phyloP scores from a whole-genome alignment of 2,797 vertebrate genomes.

The Tokudaia muenninki region DNA sequence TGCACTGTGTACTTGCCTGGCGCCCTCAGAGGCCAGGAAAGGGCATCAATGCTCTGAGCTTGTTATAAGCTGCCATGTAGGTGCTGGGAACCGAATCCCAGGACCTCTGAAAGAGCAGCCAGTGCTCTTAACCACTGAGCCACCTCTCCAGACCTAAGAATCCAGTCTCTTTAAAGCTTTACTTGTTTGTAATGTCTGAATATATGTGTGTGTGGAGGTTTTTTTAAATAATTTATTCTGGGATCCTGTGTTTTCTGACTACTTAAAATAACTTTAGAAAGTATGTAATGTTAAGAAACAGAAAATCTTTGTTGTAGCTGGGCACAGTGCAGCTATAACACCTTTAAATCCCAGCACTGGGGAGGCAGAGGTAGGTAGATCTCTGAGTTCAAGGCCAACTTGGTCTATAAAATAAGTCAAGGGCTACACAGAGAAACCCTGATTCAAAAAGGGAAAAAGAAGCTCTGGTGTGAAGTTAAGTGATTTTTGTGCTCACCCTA shows the following conservation, averaged over 20 bases:
- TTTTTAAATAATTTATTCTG: background rate
- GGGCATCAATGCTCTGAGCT: background rate
- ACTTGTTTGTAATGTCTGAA: background rate
- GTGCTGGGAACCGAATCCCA: no score
- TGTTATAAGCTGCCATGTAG: background rate
- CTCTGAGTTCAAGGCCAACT: background rate
- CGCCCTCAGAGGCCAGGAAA: background rate
- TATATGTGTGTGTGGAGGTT: background rate
- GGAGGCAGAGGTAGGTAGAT: background rate
- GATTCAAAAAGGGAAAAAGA: background rate
- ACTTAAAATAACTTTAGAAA: background rate
- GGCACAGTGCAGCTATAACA: background rate
- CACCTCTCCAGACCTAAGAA: background rate
- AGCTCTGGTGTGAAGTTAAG: background rate
- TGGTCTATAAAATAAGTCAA: background rate
- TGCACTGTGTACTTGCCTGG: background rate
- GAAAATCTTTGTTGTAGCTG: background rate
- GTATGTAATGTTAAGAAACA: background rate
- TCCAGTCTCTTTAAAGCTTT: background rate
- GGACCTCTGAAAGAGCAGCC: background rate
- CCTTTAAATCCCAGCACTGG: background rate
- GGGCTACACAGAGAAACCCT: background rate
- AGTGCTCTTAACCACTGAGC: background rate
- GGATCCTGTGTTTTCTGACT: slow-evolving; percentile 30
- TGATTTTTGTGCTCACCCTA: background rate